phyloP scores from a whole-genome alignment of 2,113 vertebrate species.

The Zeus faber region DNA sequence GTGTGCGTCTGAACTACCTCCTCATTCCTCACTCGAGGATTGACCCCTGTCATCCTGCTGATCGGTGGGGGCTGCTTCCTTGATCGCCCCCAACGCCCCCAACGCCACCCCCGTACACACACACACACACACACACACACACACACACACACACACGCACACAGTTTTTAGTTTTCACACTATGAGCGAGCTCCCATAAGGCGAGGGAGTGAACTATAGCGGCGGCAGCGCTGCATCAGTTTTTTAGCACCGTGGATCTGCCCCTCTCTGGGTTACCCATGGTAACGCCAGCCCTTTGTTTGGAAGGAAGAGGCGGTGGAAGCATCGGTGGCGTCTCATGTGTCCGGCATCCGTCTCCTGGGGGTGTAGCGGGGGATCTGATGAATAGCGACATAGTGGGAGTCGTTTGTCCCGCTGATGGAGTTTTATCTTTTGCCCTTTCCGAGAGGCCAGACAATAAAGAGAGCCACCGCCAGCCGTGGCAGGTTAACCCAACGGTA shows the following conservation, averaged over 20 bases:
- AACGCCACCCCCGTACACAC: background rate
- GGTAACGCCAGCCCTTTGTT: too few species aligned
- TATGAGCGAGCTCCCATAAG: too few species aligned
- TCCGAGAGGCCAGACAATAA: slow-evolving; percentile 56
- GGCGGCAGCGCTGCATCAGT: too few species aligned
- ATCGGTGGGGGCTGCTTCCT: too few species aligned
- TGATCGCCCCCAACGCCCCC: slow-evolving; percentile 18
- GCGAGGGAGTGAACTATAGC: too few species aligned
- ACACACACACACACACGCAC: slow-evolving; percentile 53
- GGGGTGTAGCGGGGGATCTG: slow-evolving; percentile 23
- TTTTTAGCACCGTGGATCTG: slow-evolving; percentile 2
- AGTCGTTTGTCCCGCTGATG: slow-evolving; percentile 65
- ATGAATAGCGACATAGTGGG: slow-evolving; percentile 45
- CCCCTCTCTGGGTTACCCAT: slow-evolving; percentile 19
- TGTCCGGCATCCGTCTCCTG: background rate
- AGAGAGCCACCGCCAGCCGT: slow-evolving; percentile 56
- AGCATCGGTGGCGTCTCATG: background rate
- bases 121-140: slow-evolving; percentile 11
- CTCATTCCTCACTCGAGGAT: too few species aligned
- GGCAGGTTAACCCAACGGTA: slow-evolving; percentile 67
- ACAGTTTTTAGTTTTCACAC: too few species aligned
- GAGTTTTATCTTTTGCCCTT: slow-evolving; percentile 69
- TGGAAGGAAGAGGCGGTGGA: too few species aligned
- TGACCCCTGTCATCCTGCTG: too few species aligned
- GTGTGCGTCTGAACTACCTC: background rate